Percentiles rank a stretch among this genome's conserved stretches.
Evolutionary conservation across 2,113 vertebrate species (phyloP).

Genomic region (Pollachius pollachius): DNA sequence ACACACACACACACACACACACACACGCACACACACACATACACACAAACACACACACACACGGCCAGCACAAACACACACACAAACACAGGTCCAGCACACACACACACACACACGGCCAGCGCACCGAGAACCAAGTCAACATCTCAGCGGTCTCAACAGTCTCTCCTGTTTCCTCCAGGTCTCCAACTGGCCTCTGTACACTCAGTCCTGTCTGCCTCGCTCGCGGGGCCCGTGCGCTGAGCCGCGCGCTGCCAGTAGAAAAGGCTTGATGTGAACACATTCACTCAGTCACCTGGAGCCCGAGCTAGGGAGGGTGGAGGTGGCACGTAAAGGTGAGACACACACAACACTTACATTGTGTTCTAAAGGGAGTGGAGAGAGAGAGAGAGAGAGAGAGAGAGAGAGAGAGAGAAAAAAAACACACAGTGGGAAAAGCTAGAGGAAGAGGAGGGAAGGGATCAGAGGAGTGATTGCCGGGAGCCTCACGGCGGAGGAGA

Average conservation of each 20-base stretch:
- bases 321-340: conserved; percentile 30
- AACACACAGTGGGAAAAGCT: no score
- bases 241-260: conserved; percentile 18
- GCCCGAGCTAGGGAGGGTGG: conserved; percentile 3
- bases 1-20: no score
- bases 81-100: no score
- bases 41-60: no score
- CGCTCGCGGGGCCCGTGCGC: conserved; percentile 27
- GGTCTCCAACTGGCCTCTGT: conserved; percentile 38
- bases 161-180: conserved; percentile 50
- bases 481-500: no score
- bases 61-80: no score
- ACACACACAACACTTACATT: conserved; percentile 51
- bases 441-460: conserved; percentile 12
- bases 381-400: conserved; percentile 11
- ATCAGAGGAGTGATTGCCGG: conserved; percentile 6
- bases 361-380: conserved; percentile 28
- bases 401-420: conserved; percentile 15
- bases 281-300: conserved; percentile 42
- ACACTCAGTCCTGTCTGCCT: conserved; percentile 51
- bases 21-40: no score
- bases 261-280: conserved; percentile 27
- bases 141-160: conserved; percentile 64
- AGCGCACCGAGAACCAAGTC: conserved; percentile 40
- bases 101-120: conserved; percentile 15